Percentiles rank a stretch among this genome's conserved stretches.
phyloP scores from a whole-genome alignment of 2,113 vertebrate species.

The Carlito syrichta region DNA sequence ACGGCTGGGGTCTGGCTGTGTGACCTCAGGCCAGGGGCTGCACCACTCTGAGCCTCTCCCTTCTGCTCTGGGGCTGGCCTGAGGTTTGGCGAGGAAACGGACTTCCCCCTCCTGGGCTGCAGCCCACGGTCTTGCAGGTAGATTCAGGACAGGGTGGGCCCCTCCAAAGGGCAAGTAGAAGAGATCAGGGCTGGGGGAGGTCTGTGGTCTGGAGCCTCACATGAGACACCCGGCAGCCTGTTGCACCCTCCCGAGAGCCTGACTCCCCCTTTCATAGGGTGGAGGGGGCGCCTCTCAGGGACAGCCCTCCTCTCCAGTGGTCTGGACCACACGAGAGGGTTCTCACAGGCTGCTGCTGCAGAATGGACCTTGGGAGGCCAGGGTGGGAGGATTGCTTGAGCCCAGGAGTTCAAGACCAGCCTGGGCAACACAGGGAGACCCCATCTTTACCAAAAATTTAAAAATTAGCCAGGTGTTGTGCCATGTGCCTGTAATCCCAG shows the following conservation, averaged over 20 bases:
- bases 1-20: background rate
- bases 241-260: fast-evolving
- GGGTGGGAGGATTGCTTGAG: no score
- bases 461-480: no score
- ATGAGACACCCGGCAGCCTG: fast-evolving
- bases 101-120: fast-evolving
- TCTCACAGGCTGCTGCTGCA: background rate
- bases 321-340: fast-evolving
- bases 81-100: fast-evolving
- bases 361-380: no score
- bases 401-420: no score
- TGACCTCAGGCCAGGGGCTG: no score
- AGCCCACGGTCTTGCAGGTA: background rate
- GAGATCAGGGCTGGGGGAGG: background rate
- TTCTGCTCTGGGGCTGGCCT: fast-evolving
- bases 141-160: background rate
- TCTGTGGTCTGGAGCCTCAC: fast-evolving
- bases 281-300: background rate
- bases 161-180: background rate
- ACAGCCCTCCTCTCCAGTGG: fast-evolving
- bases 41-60: background rate
- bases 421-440: no score
- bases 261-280: fast-evolving
- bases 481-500: no score
- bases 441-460: no score